Percentiles rank a stretch among this genome's conserved stretches.
phyloP scores from a whole-genome alignment of 2,113 vertebrate genomes.

The Vicugna pacos region DNA sequence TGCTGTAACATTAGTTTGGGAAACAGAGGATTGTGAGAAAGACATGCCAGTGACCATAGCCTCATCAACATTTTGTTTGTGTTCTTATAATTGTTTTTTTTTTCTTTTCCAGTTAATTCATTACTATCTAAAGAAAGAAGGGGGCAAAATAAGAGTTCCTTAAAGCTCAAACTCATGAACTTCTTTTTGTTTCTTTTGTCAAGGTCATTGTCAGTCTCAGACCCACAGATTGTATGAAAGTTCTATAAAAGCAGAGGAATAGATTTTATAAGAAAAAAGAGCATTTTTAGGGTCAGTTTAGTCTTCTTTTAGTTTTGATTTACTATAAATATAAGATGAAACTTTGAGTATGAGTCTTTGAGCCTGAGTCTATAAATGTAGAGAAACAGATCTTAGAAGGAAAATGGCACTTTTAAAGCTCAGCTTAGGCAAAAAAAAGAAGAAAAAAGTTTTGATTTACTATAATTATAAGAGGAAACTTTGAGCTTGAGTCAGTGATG shows the following conservation, averaged over 20 bases:
- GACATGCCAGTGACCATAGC: background rate
- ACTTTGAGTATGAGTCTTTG: background rate
- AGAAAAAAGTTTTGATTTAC: background rate
- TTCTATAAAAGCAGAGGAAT: background rate
- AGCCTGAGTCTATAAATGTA: background rate
- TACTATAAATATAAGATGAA: background rate
- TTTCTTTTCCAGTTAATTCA: background rate
- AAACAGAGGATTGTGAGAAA: constrained; percentile 1
- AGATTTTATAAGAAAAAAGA: background rate
- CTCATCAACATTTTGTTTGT: background rate
- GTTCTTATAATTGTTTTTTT: background rate
- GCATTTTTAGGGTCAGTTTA: background rate
- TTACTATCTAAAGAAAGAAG: background rate
- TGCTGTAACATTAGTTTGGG: background rate
- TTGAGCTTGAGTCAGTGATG: background rate
- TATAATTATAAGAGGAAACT: background rate
- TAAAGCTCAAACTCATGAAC: background rate
- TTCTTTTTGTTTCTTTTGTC: background rate
- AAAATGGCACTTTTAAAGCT: background rate
- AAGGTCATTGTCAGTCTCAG: background rate
- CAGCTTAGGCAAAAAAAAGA: background rate
- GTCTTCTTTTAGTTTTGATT: background rate
- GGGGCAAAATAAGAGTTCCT: background rate
- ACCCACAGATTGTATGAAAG: background rate
- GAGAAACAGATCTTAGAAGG: background rate